These are phyloP conservation scores for Zygaena filipendulae DNA, from an alignment of 2,888 invertebrate species.

Conservation along the genomic window DNA sequence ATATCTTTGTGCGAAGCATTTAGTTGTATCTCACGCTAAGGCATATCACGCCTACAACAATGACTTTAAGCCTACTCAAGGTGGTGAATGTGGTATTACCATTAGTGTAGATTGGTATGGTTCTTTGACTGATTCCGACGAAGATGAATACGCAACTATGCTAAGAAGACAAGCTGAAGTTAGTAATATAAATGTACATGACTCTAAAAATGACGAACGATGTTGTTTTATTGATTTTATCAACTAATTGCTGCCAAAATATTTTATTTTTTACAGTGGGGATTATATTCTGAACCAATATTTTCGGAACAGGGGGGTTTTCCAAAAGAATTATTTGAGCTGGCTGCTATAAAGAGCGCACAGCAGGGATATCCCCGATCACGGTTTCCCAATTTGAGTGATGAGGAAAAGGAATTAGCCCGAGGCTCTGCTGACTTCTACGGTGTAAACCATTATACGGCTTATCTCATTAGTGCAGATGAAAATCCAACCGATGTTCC, in stretches of 20 bases:
- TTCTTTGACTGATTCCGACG: slow-evolving; percentile 32
- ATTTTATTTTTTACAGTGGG: slow-evolving; percentile 42
- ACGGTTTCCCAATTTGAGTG: slow-evolving; percentile 27
- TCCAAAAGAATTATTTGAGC: slow-evolving; percentile 48
- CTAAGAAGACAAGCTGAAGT: slow-evolving; percentile 25
- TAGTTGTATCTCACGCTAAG: slow-evolving; percentile 62
- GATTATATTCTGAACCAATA: slow-evolving; percentile 56
- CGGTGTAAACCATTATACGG: slow-evolving; percentile 76
- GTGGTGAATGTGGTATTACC: slow-evolving; percentile 27
- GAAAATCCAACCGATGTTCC: slow-evolving; percentile 22
- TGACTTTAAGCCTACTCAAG: slow-evolving; percentile 32
- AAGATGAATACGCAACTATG: slow-evolving; percentile 36
- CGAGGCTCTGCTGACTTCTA: slow-evolving; percentile 43
- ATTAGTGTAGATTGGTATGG: slow-evolving; percentile 26
- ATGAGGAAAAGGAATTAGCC: slow-evolving; percentile 27
- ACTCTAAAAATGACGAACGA: too few species aligned
- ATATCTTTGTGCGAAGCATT: slow-evolving; percentile 56
- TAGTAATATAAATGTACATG: too few species aligned
- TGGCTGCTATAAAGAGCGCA: slow-evolving; percentile 36
- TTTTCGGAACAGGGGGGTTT: slow-evolving; percentile 58
- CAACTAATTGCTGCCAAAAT: too few species aligned
- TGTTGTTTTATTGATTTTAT: too few species aligned
- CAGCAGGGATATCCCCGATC: slow-evolving; percentile 28
- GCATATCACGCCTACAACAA: too few species aligned
- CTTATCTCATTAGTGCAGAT: slow-evolving; percentile 27